These are phyloP conservation scores for Empidonax alnorum DNA, from an alignment of 2,113 vertebrate species.

Conservation along the genomic window DNA sequence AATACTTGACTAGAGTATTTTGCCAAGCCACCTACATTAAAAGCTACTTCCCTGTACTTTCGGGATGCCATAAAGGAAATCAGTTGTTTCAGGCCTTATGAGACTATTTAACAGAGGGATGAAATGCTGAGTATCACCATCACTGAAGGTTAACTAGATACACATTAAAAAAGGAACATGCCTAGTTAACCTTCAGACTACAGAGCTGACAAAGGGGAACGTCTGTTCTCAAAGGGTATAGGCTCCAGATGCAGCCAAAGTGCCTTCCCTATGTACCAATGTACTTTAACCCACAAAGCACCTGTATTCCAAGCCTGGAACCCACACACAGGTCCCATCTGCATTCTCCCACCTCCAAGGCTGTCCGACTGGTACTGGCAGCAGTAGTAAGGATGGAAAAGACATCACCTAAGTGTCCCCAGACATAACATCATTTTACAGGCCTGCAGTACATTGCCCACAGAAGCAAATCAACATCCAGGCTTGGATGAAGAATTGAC, in stretches of 20 bases:
- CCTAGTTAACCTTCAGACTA: slow-evolving; percentile 20
- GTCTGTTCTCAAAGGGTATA: not conserved
- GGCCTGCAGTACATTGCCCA: not conserved
- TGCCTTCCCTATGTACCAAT: rapidly evolving
- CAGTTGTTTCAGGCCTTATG: not conserved
- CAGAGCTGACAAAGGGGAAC: not conserved
- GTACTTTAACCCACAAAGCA: not conserved
- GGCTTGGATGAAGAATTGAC: not conserved
- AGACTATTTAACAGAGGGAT: not conserved
- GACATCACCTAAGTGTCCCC: rapidly evolving
- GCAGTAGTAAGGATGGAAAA: not conserved
- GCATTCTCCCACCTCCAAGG: not conserved
- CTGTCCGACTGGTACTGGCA: not conserved
- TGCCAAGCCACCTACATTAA: slow-evolving; percentile 53
- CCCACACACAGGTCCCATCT: not conserved
- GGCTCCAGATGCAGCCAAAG: not conserved
- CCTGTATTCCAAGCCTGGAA: not conserved
- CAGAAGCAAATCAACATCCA: not conserved
- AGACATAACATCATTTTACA: rapidly evolving
- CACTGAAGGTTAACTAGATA: slow-evolving; percentile 6
- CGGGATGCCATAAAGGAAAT: slow-evolving; percentile 1
- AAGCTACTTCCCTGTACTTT: slow-evolving; percentile 34
- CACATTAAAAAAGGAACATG: not conserved
- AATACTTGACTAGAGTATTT: slow-evolving; percentile 46
- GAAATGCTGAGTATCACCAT: not conserved